Base-by-base conservation (phyloP, 2,888 invertebrate species). In the Andrena minutula region DNA sequence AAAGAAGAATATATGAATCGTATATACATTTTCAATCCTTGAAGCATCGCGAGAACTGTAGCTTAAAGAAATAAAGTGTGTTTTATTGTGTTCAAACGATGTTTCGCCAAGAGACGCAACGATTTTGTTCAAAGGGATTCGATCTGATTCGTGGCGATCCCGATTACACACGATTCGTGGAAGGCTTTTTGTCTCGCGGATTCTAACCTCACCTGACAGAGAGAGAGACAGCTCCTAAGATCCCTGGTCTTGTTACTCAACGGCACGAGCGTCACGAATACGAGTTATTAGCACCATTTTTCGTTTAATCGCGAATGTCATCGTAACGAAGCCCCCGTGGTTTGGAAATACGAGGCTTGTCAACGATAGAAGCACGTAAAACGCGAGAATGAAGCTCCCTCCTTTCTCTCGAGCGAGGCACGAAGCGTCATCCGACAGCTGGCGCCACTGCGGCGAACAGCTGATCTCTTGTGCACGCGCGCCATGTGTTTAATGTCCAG, bases 401-500 rank as follows among this genome's bases (percentile, higher is more conserved):
- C 56, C 56, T 64, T 58, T 65, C 75, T 72, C 73, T 74, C 68
- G 70, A 41, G 65, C 47, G 64, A 61, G 63, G 32, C 60, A 32
- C 51, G 30, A 64, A 80, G 77, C 76, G 79, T 82, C 81, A 68
- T 28, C 76, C 83, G 47, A 72, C 75, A 85, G 90, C 26, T 63
- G 85, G 83, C 83, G 81, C 65, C 75, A 28, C 61, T 1, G 30
- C 41, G 30, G 64, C 28, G 69, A 86, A 86, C 89, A 90, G 86
- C 88, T 89, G 89, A 89, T 87, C 69, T 68, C 23, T 60, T 64
- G 74, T 78, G 85, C 88, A 86, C 88, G 81, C 88, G 86, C 84
- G 80, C 85, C 65, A 83, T 69, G 72, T 66, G 63, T 49, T 41
- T 63, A 70, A 28, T 26, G 23, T 16, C 56, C 49, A 16, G 23